Evolutionary conservation across 2,888 invertebrate genomes (phyloP), one percentile per base, ranked within the genome.

Genomic region (Drosophila buzzatii): DNA sequence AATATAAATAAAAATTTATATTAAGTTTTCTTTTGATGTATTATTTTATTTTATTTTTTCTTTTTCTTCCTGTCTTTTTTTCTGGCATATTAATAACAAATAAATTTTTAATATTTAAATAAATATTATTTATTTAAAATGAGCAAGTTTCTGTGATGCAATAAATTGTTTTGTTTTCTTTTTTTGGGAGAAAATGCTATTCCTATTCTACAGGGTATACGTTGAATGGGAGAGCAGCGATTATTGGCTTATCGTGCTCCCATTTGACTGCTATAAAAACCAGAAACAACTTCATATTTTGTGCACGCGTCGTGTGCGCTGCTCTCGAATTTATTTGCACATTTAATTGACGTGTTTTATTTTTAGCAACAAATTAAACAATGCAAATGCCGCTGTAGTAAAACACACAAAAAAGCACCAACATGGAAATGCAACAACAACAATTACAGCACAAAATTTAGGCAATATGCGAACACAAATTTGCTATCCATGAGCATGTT

Each of bases 281-380:
- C 65, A 52, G 62, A 77, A 72, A 65, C 64, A 62, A 66, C 69
- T 69, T 62, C 67, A 53, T 51, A 31, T 52, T 57, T 59, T 66
- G 69, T 77, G 68, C 61, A 77, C 68, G 62, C 60, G 56, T 77
- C 57, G 67, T 62, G 31, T 27, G 57, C 52, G 51, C 55, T 33
- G 56, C 56, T 75, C 52, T 71, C 63, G 57, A 49, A 62, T 65
- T 57, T 87, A 73, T 85, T 85, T 87, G 61, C 76, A 63, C 79
- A 73, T 74, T 82, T 73, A 79, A 85, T 88, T 85, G 73, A 81
- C 83, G 59, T 62, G 41, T 71, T 73, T 70, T 88, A 85, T 88
- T 85, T 85, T 87, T 76, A 81, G 81, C 58, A 31, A 51, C 73
- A 82, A 70, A 66, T 81, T 70, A 72, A 80, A 84, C 78, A 78